Base-by-base conservation (phyloP, 2,113 vertebrate species). In the Puffinus mauretanicus region DNA sequence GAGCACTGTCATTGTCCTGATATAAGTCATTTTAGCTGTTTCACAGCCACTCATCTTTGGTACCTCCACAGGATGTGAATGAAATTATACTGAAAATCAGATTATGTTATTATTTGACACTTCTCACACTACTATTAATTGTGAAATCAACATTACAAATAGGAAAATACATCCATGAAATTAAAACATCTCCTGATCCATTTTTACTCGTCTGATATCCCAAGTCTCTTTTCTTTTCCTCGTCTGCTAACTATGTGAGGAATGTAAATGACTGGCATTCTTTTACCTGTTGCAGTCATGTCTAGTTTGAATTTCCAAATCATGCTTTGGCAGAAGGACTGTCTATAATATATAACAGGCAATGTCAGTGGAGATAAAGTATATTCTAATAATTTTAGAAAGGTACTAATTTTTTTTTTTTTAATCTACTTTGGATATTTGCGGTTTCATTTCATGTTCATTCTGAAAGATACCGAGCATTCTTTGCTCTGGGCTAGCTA, bases 371-470 rank as follows among this genome's bases (percentile, higher is more conserved):
- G 30, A 96, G 93, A 62, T 51, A 91, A 66, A 93, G 42, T 93
- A 70, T 46, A 88, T 76, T 80, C 66, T 91, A 79, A 77, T 83
- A 0, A 75, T 82, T 97, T 94, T 82, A 82, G 44, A 88, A 76
- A 94, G 95, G 25, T 90, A 91, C 22, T 82, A 52, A 25, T 46
- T 52, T 18, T 51, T 83, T 67, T 18, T 51, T 83, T 67, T 72
- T 92, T 40, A 75, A 90, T 90, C 70, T 94, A 44, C 55, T 85
- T 95, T 85, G n/a, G 52, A 75, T 65, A 72, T 61, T 95, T 89
- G 72, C 3, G 24, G n/a, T 88, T 96, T 95, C 46, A 86, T 94
- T 97, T 93, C 72, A 95, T 86, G 62, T 95, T 96, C 47, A 30
- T 81, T 91, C 73, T 46, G 30, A 95, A 92, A 94, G 85, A 93